Base-by-base conservation (phyloP, 2,113 vertebrate genomes). In the Bungarus multicinctus region DNA sequence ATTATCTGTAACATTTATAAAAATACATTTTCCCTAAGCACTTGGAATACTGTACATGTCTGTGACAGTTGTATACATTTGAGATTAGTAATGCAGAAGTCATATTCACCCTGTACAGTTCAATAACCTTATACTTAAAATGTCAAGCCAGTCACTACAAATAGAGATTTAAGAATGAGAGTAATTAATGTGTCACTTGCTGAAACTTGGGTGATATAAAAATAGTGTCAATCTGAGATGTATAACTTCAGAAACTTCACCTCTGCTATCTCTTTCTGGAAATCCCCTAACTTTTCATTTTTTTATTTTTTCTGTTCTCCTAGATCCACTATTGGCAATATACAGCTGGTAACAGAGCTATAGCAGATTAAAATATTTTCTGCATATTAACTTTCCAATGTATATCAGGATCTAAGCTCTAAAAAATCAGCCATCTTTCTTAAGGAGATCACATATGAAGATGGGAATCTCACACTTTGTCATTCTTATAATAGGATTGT, bases 1-100 rank as follows among this genome's bases (percentile, higher is more conserved):
- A 5, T 92, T 88, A 30, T 60, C 53, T 81, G 11, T 43, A 27
- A 52, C 14, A 47, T 64, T 92, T 50, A 74, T 92, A 69, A 88
- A 60, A 58, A 54, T 45, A 34, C 18, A 39, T n/a, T 88, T 50
- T 88, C 3, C 45, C 11, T 43, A 30, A 88, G 47, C 7, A 54
- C 69, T 92, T 20, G 58, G 55, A 39, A 30, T 54, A 69, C 43
- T 88, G 86, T 74, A 55, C 57, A 20, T 27, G 23, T 88, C 39
- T 88, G 58, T 43, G 47, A 20, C 64, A 74, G 58, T 74, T 88
- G 50, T 74, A 91, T 92, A 89, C 69, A 89, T 89, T 88, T 92
- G 55, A 92, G 60, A 88, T 88, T 88, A 92, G 88, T 34, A 34
- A 88, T 88, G 88, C 50, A 55, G 54, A 74, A 45, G 5, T 45